Evolutionary conservation across 2,113 vertebrate genomes (phyloP), one percentile per base, ranked within the genome.

Genomic region (Podiceps cristatus): DNA sequence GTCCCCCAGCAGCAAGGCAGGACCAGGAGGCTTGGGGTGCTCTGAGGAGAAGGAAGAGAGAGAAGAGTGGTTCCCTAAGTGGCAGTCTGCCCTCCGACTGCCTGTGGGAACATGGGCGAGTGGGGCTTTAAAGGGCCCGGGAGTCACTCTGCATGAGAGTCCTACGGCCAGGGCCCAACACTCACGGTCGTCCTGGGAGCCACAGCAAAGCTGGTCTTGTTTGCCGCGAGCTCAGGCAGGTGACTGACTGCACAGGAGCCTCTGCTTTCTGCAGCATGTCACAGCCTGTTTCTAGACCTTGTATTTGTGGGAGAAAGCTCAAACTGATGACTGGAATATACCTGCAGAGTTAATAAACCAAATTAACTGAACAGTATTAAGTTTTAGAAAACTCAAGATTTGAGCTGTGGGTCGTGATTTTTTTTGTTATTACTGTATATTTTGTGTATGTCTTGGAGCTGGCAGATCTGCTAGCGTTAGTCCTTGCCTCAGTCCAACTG

Each of bases 131-230:
- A 86, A 64, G 33, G 17, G 8, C 5, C 18, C 0, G 0, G 10
- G 24, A 81, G 8, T 0, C 0, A 18, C 37, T 78, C 81, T 86
- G 40, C 5, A 55, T 29, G 33, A 8, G 7, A 29, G 12, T 60
- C 50, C 60, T 53, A 5, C 0, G 7, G 25, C 27, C 3, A 4
- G 7, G 42, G 14, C 3, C 4, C 76, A 67, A 8, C 0, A 2
- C 9, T 44, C 4, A 0, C 23, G 62, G 13, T 31, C 31, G 18
- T 24, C 7, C 76, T 35, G 47, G 28, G 63, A 77, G 33, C 35
- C 37, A 4, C 0, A 0, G 73, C 2, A 1, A 33, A 76, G 20
- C 49, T 68, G 44, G 42, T 45, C n/a, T 19, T 45, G 23, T 58
- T 85, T 76, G 14, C 10, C 0, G 0, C 60, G 24, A 86, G 15